Conservation (phyloP, 92 coral and sea anemone species). For the Siderastrea siderea region DNA sequence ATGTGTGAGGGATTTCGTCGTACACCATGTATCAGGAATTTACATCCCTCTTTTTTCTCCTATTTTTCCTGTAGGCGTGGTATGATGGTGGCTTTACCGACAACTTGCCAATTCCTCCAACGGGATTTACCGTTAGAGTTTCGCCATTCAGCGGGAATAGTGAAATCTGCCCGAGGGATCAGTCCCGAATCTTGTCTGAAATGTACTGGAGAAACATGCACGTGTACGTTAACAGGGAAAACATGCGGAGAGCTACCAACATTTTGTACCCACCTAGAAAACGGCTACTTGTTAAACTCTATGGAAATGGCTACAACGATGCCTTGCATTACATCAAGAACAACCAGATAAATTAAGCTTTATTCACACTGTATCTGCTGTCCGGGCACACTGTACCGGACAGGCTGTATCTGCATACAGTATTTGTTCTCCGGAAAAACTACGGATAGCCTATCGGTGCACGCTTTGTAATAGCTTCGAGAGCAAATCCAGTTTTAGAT, state of each 20-base stretch:
- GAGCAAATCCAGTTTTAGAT: no score
- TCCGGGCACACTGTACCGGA: no score
- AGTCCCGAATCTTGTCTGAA: constrained; percentile 67
- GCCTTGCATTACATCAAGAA: constrained; percentile 67
- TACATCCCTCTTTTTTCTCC: no score
- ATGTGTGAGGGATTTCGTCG: no score
- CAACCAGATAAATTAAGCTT: not conserved
- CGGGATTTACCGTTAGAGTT: constrained; percentile 86
- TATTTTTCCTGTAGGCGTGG: constrained; percentile 77
- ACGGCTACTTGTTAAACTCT: constrained; percentile 47
- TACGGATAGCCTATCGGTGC: not conserved
- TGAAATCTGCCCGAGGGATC: constrained; percentile 93
- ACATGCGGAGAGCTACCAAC: constrained; percentile 80
- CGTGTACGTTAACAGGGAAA: constrained; percentile 82
- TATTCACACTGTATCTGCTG: not conserved
- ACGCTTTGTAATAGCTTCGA: no score
- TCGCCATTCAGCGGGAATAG: constrained; percentile 96
- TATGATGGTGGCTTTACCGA: constrained; percentile 98
- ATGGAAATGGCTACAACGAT: constrained; percentile 72
- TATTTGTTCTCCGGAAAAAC: no score
- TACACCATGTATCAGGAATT: no score
- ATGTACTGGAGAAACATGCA: constrained; percentile 86
- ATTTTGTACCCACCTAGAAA: constrained; percentile 85
- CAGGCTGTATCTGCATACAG: no score
- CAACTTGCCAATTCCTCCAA: constrained; percentile 82